Percentiles rank a stretch among this genome's conserved stretches.
Evolutionary conservation across 2,113 vertebrate species (phyloP).

Genomic region (Crotalus helleri): DNA sequence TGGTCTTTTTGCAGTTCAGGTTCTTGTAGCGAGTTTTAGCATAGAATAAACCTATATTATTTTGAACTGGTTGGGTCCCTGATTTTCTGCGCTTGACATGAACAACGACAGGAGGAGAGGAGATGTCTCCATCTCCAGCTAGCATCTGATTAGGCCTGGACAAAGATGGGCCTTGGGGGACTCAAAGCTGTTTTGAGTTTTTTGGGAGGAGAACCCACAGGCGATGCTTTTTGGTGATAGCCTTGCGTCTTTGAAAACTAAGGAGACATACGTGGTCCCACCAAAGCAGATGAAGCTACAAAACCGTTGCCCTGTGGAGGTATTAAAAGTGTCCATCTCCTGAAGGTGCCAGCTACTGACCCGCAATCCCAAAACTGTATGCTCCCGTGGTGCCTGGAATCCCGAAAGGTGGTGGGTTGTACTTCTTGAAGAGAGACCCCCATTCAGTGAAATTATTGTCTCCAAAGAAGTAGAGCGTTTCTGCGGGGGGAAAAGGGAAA

Average conservation of each 20-base stretch:
- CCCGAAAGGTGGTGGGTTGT: constrained; percentile 75
- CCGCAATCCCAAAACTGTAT: constrained; percentile 90
- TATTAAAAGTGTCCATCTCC: not conserved
- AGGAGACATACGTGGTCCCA: not conserved
- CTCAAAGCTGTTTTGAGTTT: not conserved
- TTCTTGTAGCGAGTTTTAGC: too few species aligned
- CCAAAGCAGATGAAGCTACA: not conserved
- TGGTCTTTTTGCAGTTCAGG: too few species aligned
- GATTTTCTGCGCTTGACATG: too few species aligned
- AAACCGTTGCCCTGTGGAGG: not conserved
- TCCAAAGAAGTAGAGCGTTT: constrained; percentile 92
- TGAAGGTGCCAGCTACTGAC: constrained; percentile 50
- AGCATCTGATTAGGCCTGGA: not conserved
- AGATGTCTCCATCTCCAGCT: not conserved
- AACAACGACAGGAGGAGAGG: not conserved
- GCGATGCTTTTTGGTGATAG: not conserved
- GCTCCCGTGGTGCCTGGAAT: constrained; percentile 77
- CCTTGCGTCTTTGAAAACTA: not conserved
- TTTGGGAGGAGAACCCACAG: not conserved
- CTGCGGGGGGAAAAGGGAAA: constrained; percentile 56
- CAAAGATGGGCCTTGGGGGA: not conserved
- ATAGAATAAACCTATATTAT: too few species aligned
- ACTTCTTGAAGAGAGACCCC: constrained; percentile 77
- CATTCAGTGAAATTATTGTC: constrained; percentile 94
- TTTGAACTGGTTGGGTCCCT: too few species aligned